phyloP scores from a whole-genome alignment of 2,797 vertebrate genomes.

The Tarsius wallacei region DNA sequence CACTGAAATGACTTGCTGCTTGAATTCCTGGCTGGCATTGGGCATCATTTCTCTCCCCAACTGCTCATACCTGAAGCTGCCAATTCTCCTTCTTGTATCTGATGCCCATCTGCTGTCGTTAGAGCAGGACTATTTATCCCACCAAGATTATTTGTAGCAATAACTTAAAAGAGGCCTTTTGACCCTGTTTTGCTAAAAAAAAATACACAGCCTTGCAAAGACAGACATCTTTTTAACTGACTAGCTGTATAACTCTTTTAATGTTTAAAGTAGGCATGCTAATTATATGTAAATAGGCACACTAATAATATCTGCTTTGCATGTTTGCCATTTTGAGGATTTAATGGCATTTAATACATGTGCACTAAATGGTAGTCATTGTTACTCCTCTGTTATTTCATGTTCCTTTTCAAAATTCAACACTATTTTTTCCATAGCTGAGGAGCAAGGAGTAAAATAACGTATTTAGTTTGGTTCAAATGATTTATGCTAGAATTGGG shows the following conservation, averaged over 20 bases:
- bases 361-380: neutral
- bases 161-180: neutral
- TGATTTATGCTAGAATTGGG: neutral
- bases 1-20: neutral
- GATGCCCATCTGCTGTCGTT: neutral
- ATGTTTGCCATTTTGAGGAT: neutral
- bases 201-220: neutral
- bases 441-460: neutral
- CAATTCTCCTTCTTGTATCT: neutral
- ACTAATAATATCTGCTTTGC: neutral
- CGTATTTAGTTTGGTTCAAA: neutral
- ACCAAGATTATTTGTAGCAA: neutral
- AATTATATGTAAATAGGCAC: neutral
- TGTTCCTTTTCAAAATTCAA: conserved; percentile 23
- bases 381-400: neutral
- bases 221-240: neutral
- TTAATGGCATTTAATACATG: neutral
- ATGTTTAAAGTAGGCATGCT: neutral
- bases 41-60: neutral
- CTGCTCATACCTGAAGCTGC: neutral
- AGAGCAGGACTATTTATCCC: neutral
- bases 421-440: neutral
- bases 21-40: neutral
- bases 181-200: neutral
- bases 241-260: neutral